Evolutionary conservation across 2,888 invertebrate species (phyloP).

Genomic region (Rotaria macrura): DNA sequence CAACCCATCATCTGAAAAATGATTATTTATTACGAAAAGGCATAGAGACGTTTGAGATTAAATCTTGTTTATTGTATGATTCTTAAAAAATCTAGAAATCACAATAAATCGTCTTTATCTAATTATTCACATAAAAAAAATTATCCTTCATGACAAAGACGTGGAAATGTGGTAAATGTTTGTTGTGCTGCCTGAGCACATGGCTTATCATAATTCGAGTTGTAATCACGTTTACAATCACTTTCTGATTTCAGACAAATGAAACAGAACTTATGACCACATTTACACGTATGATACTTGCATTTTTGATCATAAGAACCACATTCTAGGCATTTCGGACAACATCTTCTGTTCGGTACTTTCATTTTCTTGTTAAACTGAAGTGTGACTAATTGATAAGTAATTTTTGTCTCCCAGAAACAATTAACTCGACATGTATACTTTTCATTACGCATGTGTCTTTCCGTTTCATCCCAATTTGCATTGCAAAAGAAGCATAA

Average conservation of each 20-base stretch:
- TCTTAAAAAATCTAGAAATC: neutral
- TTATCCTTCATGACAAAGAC: neutral
- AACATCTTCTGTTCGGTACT: neutral
- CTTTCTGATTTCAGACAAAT: neutral
- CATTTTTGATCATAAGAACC: neutral
- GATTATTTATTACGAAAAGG: too few species aligned
- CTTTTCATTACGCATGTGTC: neutral
- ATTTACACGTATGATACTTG: neutral
- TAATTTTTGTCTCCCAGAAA: constrained; percentile 12
- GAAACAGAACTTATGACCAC: neutral
- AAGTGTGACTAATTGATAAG: neutral
- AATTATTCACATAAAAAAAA: neutral
- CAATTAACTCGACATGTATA: neutral
- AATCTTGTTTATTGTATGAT: neutral
- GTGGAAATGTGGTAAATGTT: neutral
- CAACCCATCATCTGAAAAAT: neutral
- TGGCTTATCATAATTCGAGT: neutral
- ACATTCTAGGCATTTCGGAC: neutral
- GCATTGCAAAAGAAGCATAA: neutral
- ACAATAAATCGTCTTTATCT: neutral
- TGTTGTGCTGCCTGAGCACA: neutral
- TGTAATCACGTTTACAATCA: neutral
- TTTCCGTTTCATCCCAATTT: neutral
- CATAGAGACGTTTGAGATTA: neutral
- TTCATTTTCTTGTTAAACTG: neutral